Base-by-base conservation (phyloP, 2,797 vertebrate species). In the Masticophis lateralis region DNA sequence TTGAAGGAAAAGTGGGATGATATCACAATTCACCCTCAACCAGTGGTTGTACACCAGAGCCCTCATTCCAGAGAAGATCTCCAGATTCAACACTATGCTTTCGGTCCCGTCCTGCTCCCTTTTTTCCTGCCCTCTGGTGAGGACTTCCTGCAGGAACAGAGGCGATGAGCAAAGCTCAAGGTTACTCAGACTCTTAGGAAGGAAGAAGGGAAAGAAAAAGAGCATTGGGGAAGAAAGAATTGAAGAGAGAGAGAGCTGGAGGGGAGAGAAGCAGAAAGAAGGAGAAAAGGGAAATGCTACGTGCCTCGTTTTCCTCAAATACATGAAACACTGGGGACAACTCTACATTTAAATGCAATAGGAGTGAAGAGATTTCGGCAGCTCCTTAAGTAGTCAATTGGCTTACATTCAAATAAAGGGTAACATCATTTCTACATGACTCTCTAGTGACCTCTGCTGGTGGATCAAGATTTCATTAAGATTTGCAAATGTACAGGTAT, bases 381-480 rank as follows among this genome's bases (percentile, higher is more conserved):
- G 47, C 4, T 5, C 87, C 87, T 66, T 28, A 37, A 18, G 56
- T 25, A 90, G 2, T n/a, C n/a, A 57, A 59, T 59, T 43, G 25
- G 28, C 25, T 11, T 51, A 10, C 32, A 27, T 51, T 74, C 61
- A 51, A 32, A 59, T 51, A 86, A 90, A 47, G 37, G 66, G 27
- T 13, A 20, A 0, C 18, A 56, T 53, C 13, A 63, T 20, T 2
- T 0, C 94, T 59, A 0, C 10, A 92, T 32, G 92, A 94, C 51
- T 95, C 60, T 92, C 93, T 94, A 93, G 51, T 93, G 79, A 94
- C 96, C 95, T 96, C 97, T 97, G 5, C 95, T 94, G 96, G 96
- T 32, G 10, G 27, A 55, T 55, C 16, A n/a, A 91, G 32, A 32
- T 91, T 43, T 18, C 20, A 56, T 69, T 57, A 27, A n/a, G 37